Conservation (phyloP, 2,113 vertebrate species). For the Ranitomeya imitator region DNA sequence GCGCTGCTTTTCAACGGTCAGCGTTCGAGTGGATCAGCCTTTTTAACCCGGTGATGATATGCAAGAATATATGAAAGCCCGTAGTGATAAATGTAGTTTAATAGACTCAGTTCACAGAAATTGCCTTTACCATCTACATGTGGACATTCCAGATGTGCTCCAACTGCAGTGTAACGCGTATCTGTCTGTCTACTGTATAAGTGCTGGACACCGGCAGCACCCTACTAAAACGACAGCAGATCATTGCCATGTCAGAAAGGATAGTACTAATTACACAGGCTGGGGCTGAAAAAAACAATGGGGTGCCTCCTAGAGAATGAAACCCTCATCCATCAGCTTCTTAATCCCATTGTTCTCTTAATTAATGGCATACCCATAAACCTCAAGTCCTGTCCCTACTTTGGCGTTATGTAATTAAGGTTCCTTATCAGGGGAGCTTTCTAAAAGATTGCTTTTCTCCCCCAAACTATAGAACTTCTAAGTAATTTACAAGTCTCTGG, state of each 20-base stretch:
- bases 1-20: conserved; percentile 77
- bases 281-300: background rate
- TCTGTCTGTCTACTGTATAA: background rate
- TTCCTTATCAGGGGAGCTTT: background rate
- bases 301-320: background rate
- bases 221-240: background rate
- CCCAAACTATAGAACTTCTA: background rate
- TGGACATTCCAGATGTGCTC: conserved; percentile 19
- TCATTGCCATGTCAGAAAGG: background rate
- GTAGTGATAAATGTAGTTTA: conserved; percentile 30
- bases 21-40: conserved; percentile 70
- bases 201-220: too few species aligned
- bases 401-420: too few species aligned
- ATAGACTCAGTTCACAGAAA: conserved; percentile 20
- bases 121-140: background rate
- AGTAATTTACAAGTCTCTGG: background rate
- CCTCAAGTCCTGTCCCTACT: too few species aligned
- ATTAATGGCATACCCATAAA: background rate
- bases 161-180: background rate
- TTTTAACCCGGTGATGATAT: conserved; percentile 53
- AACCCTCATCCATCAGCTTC: background rate
- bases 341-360: background rate
- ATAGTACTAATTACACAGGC: background rate
- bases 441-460: background rate
- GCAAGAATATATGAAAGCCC: conserved; percentile 62